Conservation (phyloP, 2,797 vertebrate species). For the Peromyscus attwateri region DNA sequence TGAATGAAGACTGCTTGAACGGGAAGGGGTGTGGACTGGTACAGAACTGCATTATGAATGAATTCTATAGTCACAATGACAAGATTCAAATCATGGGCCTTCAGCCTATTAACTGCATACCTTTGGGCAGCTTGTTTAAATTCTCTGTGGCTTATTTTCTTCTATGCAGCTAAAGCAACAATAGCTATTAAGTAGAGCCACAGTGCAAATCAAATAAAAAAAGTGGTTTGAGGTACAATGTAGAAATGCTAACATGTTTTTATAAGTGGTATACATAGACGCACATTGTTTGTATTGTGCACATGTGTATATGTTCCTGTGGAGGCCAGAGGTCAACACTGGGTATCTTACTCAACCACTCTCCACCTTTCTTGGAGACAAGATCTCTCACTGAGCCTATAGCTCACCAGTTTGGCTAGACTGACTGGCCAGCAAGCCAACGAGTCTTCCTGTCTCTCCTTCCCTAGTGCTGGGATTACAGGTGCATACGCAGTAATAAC, state of each 20-base stretch:
- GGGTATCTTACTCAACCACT: background rate
- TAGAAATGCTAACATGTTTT: background rate
- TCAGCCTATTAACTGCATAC: background rate
- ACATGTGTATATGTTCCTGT: background rate
- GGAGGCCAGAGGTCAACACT: background rate
- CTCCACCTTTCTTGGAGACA: background rate
- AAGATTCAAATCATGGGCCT: background rate
- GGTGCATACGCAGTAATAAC: background rate
- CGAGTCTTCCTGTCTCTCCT: background rate
- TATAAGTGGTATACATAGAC: background rate
- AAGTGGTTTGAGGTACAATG: background rate
- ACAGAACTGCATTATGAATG: background rate
- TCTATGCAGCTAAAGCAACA: background rate
- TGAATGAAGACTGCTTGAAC: background rate
- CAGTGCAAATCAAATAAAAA: background rate
- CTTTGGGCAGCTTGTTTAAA: background rate
- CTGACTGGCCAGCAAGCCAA: background rate
- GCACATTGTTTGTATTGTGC: background rate
- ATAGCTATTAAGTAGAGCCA: background rate
- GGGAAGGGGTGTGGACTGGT: background rate
- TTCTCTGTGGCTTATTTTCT: conserved; percentile 26
- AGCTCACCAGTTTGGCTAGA: background rate
- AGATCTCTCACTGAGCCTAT: background rate
- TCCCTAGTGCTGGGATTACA: background rate
- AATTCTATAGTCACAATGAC: too few species aligned